These are phyloP conservation scores for Aricia agestis DNA, from an alignment of 1,140 invertebrate genomes.

Conservation along the genomic window DNA sequence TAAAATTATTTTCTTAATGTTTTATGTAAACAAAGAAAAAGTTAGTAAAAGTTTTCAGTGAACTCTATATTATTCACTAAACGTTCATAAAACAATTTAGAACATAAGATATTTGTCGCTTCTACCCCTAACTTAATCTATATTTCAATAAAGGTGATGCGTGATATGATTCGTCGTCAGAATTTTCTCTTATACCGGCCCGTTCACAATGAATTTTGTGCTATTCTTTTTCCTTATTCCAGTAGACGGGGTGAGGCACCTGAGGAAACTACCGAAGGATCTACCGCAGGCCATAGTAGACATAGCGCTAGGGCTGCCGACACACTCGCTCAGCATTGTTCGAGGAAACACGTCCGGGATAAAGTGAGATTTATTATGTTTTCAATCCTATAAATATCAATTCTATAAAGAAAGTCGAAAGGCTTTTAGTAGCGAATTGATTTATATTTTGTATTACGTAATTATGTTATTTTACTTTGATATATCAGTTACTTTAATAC, in stretches of 20 bases:
- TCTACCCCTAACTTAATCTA: background rate
- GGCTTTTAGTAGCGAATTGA: constrained; percentile 3
- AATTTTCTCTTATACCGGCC: background rate
- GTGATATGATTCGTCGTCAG: background rate
- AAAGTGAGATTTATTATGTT: constrained; percentile 38
- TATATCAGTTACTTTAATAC: background rate
- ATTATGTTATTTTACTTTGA: background rate
- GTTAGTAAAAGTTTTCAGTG: no score
- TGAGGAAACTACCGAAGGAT: constrained; percentile 44
- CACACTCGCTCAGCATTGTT: constrained; percentile 53
- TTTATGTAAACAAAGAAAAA: no score
- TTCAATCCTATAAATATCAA: constrained; percentile 5
- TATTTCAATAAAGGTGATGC: background rate
- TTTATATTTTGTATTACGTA: background rate
- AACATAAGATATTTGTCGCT: background rate
- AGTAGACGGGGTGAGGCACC: constrained; percentile 36
- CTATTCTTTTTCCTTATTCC: constrained; percentile 38
- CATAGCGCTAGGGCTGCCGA: constrained; percentile 50
- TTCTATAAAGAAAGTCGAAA: background rate
- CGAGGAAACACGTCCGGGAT: constrained; percentile 55
- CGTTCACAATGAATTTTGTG: background rate
- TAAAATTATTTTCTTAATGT: no score
- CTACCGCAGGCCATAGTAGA: constrained; percentile 51
- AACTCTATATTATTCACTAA: no score
- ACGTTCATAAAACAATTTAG: no score